These are phyloP conservation scores for Nymphalis urticae DNA, from an alignment of 2,888 invertebrate genomes.

Conservation along the genomic window DNA sequence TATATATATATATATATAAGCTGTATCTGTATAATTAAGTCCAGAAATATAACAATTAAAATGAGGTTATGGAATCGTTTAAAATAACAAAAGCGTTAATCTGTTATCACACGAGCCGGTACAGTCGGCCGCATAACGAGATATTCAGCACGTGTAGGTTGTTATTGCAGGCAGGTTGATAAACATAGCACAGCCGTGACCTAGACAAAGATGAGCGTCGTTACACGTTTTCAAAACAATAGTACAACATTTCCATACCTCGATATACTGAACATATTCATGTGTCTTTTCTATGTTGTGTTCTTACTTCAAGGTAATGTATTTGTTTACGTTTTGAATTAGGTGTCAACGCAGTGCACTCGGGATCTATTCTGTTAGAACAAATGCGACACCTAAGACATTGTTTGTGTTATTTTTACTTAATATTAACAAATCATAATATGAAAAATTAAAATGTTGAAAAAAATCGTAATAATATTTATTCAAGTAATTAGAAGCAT, in stretches of 20 bases:
- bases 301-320: neutral
- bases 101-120: neutral
- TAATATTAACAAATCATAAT: too few relatives aligned
- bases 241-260: slow-evolving; percentile 6
- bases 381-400: too few relatives aligned
- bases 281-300: too few relatives aligned
- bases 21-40: too few relatives aligned
- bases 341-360: neutral
- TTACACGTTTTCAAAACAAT: neutral
- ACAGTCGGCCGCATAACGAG: neutral
- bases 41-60: too few relatives aligned
- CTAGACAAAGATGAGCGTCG: slow-evolving; percentile 21
- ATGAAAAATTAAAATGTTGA: too few relatives aligned
- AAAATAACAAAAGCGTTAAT: neutral
- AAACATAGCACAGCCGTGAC: slow-evolving; percentile 20
- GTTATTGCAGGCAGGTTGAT: slow-evolving; percentile 13
- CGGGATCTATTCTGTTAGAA: too few relatives aligned
- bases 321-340: neutral
- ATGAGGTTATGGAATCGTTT: too few relatives aligned
- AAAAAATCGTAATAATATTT: too few relatives aligned
- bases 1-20: too few relatives aligned
- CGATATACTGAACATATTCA: neutral
- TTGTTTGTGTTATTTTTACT: too few relatives aligned
- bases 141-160: slow-evolving; percentile 17
- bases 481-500: too few relatives aligned